Evolutionary conservation across 2,113 vertebrate genomes (phyloP).

Genomic region (Onychostoma macrolepis): DNA sequence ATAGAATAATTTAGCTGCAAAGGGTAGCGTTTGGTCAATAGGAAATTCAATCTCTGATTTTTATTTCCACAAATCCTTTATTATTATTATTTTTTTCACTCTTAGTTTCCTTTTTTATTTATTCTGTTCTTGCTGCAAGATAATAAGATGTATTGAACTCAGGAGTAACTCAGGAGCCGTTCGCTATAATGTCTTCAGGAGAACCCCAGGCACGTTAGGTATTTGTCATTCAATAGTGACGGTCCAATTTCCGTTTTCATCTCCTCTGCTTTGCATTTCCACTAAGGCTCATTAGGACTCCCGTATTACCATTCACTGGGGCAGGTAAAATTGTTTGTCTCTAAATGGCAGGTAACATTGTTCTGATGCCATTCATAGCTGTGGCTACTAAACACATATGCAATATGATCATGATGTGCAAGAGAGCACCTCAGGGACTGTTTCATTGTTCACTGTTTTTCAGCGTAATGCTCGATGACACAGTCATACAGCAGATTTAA

Average conservation of each 20-base stretch:
- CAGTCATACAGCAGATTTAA: constrained; percentile 46
- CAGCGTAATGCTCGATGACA: constrained; percentile 46
- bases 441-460: constrained; percentile 54
- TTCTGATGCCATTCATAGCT: constrained; percentile 63
- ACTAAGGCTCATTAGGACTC: constrained; percentile 70
- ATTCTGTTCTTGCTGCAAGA: constrained; percentile 57
- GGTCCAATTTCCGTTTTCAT: constrained; percentile 71
- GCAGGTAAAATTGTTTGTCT: constrained; percentile 70
- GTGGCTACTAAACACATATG: constrained; percentile 64
- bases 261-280: constrained; percentile 74
- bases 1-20: constrained; percentile 70
- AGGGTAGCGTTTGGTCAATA: constrained; percentile 69
- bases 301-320: constrained; percentile 58
- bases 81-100: constrained; percentile 22
- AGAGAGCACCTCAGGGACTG: constrained; percentile 68
- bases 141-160: constrained; percentile 66
- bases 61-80: constrained; percentile 43
- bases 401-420: constrained; percentile 73
- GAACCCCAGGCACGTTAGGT: constrained; percentile 18
- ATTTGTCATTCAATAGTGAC: constrained; percentile 52
- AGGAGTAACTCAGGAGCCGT: constrained; percentile 59
- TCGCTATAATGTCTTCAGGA: constrained; percentile 41
- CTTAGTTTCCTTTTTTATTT: constrained; percentile 59
- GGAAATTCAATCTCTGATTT: constrained; percentile 67
- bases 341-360: constrained; percentile 64